Evolutionary conservation across 2,888 invertebrate species (phyloP).

Genomic region (Brachypalpus laphriformis): DNA sequence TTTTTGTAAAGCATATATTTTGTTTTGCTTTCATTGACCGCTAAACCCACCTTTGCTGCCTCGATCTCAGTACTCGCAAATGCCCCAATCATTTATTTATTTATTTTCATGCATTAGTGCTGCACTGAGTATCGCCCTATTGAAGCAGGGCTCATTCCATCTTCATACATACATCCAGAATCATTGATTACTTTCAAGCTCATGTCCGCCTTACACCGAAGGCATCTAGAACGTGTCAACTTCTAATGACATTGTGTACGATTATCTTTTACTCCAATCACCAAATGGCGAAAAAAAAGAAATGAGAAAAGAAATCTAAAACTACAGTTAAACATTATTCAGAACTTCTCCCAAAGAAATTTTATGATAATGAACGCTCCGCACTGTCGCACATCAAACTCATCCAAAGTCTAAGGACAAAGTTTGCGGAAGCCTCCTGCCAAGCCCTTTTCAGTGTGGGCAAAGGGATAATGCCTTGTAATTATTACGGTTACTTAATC

Average conservation of each 20-base stretch:
- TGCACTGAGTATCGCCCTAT: no score
- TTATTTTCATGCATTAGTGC: no score
- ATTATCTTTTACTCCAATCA: slow-evolving; percentile 2
- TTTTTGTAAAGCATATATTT: no score
- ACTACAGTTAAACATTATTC: slow-evolving; percentile 44
- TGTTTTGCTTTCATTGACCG: no score
- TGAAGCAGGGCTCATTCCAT: no score
- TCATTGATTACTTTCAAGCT: no score
- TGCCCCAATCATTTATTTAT: no score
- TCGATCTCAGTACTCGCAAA: no score
- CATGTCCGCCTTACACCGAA: no score
- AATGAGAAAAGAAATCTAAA: slow-evolving; percentile 10
- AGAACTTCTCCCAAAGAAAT: slow-evolving; percentile 24
- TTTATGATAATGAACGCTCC: slow-evolving; percentile 33
- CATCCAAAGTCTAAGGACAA: slow-evolving; percentile 25
- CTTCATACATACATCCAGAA: no score
- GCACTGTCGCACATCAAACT: slow-evolving; percentile 30
- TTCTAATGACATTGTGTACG: slow-evolving; percentile 13
- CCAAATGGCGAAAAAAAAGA: not conserved
- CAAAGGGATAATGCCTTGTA: slow-evolving; percentile 51
- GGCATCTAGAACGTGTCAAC: slow-evolving; percentile 7
- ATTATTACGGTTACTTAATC: slow-evolving; percentile 70
- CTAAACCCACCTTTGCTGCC: no score
- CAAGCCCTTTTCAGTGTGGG: slow-evolving; percentile 10
- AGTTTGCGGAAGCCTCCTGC: slow-evolving; percentile 25